Conservation (phyloP, 1,140 invertebrate species). For the Bradynema listronoti region DNA sequence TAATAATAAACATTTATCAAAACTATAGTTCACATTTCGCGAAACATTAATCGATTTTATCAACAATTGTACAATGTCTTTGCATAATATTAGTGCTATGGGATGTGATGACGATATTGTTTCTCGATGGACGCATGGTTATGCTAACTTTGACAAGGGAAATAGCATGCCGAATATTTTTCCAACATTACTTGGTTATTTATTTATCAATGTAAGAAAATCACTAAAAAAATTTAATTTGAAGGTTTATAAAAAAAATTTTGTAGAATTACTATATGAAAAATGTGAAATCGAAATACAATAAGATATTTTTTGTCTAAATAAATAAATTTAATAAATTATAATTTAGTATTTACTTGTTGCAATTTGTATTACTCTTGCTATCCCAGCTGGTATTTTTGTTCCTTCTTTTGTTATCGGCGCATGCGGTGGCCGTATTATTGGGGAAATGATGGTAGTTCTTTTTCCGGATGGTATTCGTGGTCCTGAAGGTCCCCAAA, state of each 20-base stretch:
- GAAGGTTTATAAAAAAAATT: too few species aligned
- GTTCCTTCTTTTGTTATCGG: constrained; percentile 91
- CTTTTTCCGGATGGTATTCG: constrained; percentile 83
- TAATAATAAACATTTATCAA: too few species aligned
- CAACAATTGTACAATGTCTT: constrained; percentile 48
- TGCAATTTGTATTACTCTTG: constrained; percentile 86
- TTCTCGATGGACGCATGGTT: constrained; percentile 47
- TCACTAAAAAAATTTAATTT: too few species aligned
- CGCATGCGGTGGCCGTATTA: constrained; percentile 79
- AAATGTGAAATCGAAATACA: too few species aligned
- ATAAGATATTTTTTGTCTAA: too few species aligned
- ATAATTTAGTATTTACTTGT: constrained; percentile 78
- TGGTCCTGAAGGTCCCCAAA: constrained; percentile 63
- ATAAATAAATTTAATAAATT: neutral
- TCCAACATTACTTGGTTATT: constrained; percentile 41
- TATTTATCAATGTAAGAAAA: constrained; percentile 51
- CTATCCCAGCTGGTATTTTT: constrained; percentile 87
- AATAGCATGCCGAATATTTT: constrained; percentile 25
- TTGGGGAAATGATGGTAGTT: constrained; percentile 79
- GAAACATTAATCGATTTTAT: constrained; percentile 53
- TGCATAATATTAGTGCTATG: constrained; percentile 27
- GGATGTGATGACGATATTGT: constrained; percentile 32
- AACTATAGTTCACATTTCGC: constrained; percentile 48
- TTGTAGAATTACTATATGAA: too few species aligned
- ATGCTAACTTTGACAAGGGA: neutral